Conservation (phyloP, 2,797 vertebrate genomes). For the Periparus ater region DNA sequence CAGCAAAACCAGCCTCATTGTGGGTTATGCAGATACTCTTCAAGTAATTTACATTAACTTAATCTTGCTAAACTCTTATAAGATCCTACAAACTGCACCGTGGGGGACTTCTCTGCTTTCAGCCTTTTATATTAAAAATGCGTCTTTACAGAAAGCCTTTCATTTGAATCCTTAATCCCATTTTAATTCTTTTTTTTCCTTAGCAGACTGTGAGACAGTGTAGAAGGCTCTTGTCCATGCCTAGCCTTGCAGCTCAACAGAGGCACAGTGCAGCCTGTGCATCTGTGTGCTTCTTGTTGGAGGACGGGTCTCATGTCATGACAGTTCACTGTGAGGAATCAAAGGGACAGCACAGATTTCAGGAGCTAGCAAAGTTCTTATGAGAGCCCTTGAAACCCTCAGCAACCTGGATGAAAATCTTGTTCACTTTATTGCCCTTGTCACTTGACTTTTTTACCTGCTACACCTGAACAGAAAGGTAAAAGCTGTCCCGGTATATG, state of each 20-base stretch:
- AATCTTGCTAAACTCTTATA: slow-evolving; percentile 35
- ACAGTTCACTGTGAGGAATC: background rate
- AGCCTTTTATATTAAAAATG: slow-evolving; percentile 17
- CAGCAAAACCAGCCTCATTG: background rate
- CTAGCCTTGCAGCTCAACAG: background rate
- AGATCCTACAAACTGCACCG: background rate
- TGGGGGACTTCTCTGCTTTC: background rate
- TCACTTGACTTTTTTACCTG: background rate
- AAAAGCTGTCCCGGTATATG: background rate
- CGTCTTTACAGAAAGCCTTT: slow-evolving; percentile 11
- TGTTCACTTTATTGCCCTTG: background rate
- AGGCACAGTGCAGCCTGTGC: background rate
- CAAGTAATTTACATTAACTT: background rate
- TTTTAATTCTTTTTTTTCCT: background rate
- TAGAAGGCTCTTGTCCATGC: background rate
- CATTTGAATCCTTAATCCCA: background rate
- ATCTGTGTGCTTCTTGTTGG: background rate
- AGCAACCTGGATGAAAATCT: background rate
- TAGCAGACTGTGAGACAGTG: background rate
- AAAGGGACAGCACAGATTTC: background rate
- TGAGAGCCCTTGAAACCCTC: background rate
- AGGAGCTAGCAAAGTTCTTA: background rate
- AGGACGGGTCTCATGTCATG: background rate
- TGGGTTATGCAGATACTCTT: background rate
- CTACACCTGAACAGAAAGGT: background rate